Evolutionary conservation across 1,140 invertebrate genomes (phyloP).

Genomic region (Papilio helenus): DNA sequence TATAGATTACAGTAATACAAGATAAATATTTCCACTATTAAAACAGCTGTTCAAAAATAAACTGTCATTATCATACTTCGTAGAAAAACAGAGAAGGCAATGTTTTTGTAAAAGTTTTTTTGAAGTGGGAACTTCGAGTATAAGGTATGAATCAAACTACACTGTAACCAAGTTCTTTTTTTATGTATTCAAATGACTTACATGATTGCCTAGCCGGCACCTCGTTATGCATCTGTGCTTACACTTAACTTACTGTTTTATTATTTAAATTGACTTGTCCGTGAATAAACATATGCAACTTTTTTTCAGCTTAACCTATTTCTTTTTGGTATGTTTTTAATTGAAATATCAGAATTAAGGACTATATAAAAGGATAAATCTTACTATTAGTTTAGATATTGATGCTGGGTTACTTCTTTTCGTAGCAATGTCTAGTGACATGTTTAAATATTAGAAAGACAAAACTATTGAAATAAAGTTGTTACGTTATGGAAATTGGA

Average conservation of each 20-base stretch:
- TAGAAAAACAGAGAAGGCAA: not conserved
- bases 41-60: not conserved
- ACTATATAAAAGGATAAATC: not conserved
- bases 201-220: not conserved
- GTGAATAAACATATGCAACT: not conserved
- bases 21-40: not conserved
- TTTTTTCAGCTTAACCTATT: not conserved
- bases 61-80: not conserved
- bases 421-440: no score
- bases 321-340: not conserved
- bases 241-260: slow-evolving; percentile 29
- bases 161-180: not conserved
- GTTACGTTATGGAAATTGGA: no score
- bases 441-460: no score
- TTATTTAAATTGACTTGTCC: slow-evolving; percentile 30
- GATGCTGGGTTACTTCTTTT: no score
- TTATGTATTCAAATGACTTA: not conserved
- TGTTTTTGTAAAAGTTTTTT: not conserved
- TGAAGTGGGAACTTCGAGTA: no score
- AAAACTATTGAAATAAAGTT: no score
- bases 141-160: not conserved
- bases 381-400: no score
- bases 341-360: not conserved
- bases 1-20: not conserved
- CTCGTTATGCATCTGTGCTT: slow-evolving; percentile 25